Conservation (phyloP, 1,140 invertebrate genomes). For the Harpegnathos saltator region DNA sequence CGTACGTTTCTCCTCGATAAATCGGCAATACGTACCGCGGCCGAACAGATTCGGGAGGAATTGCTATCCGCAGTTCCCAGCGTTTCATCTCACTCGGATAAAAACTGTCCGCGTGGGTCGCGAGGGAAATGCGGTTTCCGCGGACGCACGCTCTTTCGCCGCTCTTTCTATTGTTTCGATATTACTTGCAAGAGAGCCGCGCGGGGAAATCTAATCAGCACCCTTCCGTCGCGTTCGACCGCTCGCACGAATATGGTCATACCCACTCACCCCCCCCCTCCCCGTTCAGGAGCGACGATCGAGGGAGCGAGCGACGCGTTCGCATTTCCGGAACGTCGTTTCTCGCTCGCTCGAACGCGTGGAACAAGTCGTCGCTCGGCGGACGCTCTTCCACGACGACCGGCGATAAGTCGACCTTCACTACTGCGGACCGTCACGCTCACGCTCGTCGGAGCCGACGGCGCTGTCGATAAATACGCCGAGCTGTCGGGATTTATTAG, state of each 20-base stretch:
- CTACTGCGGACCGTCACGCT: conserved; percentile 45
- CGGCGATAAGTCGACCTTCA: conserved; percentile 58
- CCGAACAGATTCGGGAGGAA: not conserved
- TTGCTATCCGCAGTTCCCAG: not conserved
- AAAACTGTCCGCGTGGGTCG: conserved; percentile 24
- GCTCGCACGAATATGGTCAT: too few species aligned
- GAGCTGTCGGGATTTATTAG: conserved; percentile 40
- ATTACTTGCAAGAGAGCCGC: too few species aligned
- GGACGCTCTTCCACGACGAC: conserved; percentile 34
- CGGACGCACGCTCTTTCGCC: too few species aligned
- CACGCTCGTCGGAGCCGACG: too few species aligned
- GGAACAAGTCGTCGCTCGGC: conserved; percentile 11
- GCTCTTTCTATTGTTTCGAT: too few species aligned
- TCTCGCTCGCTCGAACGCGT: too few species aligned
- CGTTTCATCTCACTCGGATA: not conserved
- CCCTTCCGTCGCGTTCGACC: too few species aligned
- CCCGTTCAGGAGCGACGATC: conserved; percentile 1
- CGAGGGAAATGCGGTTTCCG: too few species aligned
- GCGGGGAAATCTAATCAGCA: too few species aligned
- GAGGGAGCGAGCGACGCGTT: too few species aligned
- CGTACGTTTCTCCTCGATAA: conserved; percentile 9
- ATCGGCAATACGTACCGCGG: conserved; percentile 7
- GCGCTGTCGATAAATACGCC: conserved; percentile 26
- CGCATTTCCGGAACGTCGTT: too few species aligned
- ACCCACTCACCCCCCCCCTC: too few species aligned